Evolutionary conservation across 2,797 vertebrate genomes (phyloP).

Genomic region (Otolemur crassicaudatus): DNA sequence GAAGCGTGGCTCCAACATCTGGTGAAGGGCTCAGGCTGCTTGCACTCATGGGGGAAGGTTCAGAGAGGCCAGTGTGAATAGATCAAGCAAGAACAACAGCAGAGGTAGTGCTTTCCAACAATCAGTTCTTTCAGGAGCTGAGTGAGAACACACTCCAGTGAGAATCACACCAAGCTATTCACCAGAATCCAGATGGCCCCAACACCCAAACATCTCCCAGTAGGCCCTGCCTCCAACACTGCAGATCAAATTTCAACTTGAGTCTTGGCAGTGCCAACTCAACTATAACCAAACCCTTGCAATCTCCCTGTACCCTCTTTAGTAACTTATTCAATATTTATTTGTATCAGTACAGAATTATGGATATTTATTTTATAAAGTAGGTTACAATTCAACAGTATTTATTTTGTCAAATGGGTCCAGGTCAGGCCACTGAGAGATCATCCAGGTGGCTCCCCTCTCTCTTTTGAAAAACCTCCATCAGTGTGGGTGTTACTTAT

Average conservation of each 20-base stretch:
- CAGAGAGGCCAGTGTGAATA: background rate
- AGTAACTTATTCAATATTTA: background rate
- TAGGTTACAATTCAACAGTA: background rate
- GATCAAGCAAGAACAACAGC: background rate
- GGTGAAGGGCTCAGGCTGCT: background rate
- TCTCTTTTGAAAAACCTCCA: background rate
- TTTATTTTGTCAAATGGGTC: background rate
- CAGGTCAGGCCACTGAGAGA: background rate
- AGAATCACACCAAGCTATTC: background rate
- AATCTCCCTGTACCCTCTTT: background rate
- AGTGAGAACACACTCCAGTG: too few relatives aligned
- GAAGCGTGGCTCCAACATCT: background rate
- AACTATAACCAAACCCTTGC: too few relatives aligned
- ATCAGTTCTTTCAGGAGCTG: background rate
- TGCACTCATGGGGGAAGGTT: background rate
- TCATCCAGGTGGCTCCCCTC: background rate
- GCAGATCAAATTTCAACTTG: too few relatives aligned
- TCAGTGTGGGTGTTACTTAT: background rate
- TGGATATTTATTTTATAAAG: background rate
- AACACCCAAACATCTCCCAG: too few relatives aligned
- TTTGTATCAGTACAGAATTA: background rate
- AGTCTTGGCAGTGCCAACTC: too few relatives aligned
- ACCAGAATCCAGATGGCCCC: too few relatives aligned
- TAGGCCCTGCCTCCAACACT: too few relatives aligned
- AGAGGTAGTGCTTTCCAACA: background rate